Percentiles rank a stretch among this genome's conserved stretches.
Conservation (phyloP, 2,797 vertebrate species). For the Notoglanidium macrostoma region DNA sequence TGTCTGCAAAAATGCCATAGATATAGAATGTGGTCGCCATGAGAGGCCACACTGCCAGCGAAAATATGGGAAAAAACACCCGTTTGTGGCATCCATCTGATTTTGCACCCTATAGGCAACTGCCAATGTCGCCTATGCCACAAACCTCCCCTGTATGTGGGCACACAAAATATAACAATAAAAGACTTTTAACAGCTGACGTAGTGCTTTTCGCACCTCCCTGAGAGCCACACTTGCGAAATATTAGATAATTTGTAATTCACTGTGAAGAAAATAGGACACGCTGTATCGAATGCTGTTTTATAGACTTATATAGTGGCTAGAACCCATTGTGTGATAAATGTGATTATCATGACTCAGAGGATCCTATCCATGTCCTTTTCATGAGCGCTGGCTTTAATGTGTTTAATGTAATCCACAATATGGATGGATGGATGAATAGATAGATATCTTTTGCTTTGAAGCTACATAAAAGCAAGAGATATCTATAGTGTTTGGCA, state of each 20-base stretch:
- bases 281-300: background rate
- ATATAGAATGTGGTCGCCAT: too few relatives aligned
- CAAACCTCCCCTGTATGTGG: background rate
- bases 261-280: background rate
- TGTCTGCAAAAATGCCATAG: too few relatives aligned
- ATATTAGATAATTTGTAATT: background rate
- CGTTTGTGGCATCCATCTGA: too few relatives aligned
- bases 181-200: background rate
- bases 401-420: background rate
- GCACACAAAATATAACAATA: background rate
- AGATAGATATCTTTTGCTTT: background rate
- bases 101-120: too few relatives aligned
- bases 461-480: background rate
- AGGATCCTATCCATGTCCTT: background rate
- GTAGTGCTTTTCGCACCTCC: slow-evolving; percentile 7
- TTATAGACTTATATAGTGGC: background rate
- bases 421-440: background rate
- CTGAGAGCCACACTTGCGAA: background rate
- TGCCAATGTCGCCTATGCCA: too few relatives aligned
- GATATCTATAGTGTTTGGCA: background rate
- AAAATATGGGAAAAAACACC: too few relatives aligned
- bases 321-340: background rate
- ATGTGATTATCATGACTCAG: background rate
- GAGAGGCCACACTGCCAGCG: too few relatives aligned
- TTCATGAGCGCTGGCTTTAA: background rate